Conservation (phyloP, 2,888 invertebrate species). For the Xestia xanthographa region DNA sequence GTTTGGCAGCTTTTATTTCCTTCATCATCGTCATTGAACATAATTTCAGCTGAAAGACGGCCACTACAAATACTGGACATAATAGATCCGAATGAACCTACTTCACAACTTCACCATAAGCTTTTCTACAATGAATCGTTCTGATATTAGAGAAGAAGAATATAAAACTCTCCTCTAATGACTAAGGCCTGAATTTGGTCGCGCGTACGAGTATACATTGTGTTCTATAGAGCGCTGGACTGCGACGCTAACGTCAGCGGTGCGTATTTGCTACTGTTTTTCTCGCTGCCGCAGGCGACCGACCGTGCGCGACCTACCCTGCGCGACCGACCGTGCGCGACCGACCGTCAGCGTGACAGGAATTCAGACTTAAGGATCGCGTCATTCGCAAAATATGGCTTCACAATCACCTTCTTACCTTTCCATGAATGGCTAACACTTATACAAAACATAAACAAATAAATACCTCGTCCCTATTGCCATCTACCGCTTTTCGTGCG, state of each 20-base stretch:
- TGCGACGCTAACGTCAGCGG: too few relatives aligned
- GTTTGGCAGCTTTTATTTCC: neutral
- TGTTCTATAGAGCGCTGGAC: too few relatives aligned
- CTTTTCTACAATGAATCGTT: neutral
- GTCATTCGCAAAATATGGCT: slow-evolving; percentile 13
- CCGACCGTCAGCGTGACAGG: too few relatives aligned
- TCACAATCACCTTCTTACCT: slow-evolving; percentile 7
- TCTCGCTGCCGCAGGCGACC: too few relatives aligned
- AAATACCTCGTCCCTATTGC: slow-evolving; percentile 51
- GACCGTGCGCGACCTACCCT: too few relatives aligned
- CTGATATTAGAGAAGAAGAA: neutral
- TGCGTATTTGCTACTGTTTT: too few relatives aligned
- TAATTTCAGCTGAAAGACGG: neutral
- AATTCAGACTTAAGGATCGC: neutral
- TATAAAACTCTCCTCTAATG: neutral
- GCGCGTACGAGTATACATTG: too few relatives aligned
- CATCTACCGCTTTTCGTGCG: slow-evolving; percentile 56
- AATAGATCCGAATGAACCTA: too few relatives aligned
- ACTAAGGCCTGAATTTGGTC: too few relatives aligned
- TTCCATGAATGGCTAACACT: slow-evolving; percentile 24
- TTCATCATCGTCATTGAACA: neutral
- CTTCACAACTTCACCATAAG: neutral
- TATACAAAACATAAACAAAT: slow-evolving; percentile 31
- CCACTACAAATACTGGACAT: neutral
- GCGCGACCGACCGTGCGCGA: too few relatives aligned